These are phyloP conservation scores for Drosophila asahinai DNA, from an alignment of 1,140 invertebrate species.

Conservation along the genomic window DNA sequence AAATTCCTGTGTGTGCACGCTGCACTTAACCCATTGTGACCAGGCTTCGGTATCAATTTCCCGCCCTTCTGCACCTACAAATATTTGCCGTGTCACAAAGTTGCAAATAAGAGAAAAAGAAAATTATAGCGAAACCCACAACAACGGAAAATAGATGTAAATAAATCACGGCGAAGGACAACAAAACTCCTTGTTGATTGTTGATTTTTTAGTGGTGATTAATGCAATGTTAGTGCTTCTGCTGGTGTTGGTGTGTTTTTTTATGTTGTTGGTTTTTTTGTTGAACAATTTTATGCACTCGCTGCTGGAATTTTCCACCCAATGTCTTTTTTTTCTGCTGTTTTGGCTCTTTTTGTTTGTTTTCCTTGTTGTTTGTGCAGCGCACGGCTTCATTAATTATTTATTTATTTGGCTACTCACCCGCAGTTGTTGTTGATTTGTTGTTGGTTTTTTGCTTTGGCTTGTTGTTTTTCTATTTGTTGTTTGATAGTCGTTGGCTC, in stretches of 20 bases:
- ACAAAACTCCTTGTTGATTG: conserved; percentile 23
- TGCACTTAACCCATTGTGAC: not conserved
- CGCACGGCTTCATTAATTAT: conserved; percentile 70
- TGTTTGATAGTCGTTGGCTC: conserved; percentile 19
- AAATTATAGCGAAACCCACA: not conserved
- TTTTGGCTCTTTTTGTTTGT: conserved; percentile 10
- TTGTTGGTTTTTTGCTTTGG: not conserved
- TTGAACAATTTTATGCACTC: conserved; percentile 40
- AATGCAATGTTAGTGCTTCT: conserved; percentile 54
- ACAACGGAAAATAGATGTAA: conserved; percentile 16
- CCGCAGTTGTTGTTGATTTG: conserved; percentile 42
- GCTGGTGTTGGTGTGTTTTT: conserved; percentile 10
- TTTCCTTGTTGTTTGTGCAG: conserved; percentile 54
- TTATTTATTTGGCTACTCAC: conserved; percentile 76
- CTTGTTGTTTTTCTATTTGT: conserved; percentile 17
- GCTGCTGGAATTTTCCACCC: conserved; percentile 48
- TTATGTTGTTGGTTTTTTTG: conserved; percentile 17
- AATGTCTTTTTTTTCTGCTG: conserved; percentile 7
- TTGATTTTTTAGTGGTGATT: conserved; percentile 61
- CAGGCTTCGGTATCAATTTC: not conserved
- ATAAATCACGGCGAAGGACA: conserved; percentile 35
- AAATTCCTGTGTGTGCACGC: not conserved
- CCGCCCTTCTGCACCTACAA: not conserved
- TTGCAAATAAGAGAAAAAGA: conserved; percentile 13
- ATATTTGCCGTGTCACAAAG: conserved; percentile 33